These are phyloP conservation scores for Nyctereutes procyonoides DNA, from an alignment of 2,113 vertebrate genomes.

Conservation along the genomic window DNA sequence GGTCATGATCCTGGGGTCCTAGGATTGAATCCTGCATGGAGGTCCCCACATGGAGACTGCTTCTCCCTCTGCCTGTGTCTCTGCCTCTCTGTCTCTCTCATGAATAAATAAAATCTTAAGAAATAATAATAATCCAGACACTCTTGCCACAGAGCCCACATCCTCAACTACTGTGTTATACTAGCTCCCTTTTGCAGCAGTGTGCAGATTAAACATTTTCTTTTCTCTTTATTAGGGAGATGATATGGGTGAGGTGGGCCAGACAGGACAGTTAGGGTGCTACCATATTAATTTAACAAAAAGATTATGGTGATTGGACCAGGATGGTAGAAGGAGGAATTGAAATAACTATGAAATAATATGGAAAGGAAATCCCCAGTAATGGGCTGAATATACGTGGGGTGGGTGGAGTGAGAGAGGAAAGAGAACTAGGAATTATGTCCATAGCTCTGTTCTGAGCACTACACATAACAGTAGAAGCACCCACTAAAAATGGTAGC, in stretches of 20 bases:
- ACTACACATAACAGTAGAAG: too few species aligned
- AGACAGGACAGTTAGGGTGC: neutral
- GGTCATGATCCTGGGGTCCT: too few species aligned
- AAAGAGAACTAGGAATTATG: neutral
- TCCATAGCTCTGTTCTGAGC: neutral
- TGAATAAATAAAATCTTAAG: too few species aligned
- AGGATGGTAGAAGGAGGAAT: neutral
- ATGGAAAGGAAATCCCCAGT: neutral
- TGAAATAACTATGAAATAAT: neutral
- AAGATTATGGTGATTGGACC: neutral
- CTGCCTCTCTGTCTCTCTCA: too few species aligned
- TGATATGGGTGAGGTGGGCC: neutral
- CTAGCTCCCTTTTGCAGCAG: neutral
- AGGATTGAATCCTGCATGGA: too few species aligned
- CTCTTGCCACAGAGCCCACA: neutral
- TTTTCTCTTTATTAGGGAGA: neutral
- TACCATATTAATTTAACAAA: neutral
- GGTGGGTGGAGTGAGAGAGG: too few species aligned
- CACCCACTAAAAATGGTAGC: neutral
- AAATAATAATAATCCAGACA: neutral
- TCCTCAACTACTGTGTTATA: neutral
- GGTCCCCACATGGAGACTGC: too few species aligned
- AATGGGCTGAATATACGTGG: neutral
- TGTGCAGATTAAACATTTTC: neutral
- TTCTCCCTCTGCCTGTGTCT: too few species aligned